Conservation (phyloP, 2,113 vertebrate species). For the Oceanodroma tethys region DNA sequence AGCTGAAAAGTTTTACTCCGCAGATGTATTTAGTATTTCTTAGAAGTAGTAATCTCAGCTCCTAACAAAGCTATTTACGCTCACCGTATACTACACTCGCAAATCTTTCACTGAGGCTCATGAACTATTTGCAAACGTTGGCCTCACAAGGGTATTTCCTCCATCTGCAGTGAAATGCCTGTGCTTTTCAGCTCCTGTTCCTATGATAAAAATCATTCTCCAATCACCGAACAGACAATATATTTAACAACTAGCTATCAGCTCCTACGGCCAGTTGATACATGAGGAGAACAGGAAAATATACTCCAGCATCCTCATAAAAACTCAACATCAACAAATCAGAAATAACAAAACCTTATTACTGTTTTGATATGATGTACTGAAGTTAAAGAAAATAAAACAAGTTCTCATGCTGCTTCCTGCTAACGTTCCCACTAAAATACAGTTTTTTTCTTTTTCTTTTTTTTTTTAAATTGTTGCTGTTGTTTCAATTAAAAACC, state of each 20-base stretch:
- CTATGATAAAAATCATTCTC: background rate
- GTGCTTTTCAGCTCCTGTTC: background rate
- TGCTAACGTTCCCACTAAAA: background rate
- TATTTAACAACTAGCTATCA: background rate
- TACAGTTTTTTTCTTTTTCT: fast-evolving
- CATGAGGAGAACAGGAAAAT: background rate
- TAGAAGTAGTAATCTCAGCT: background rate
- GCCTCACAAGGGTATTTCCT: background rate
- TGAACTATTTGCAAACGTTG: background rate
- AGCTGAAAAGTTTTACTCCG: background rate
- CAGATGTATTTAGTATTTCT: background rate
- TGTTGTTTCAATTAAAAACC: background rate
- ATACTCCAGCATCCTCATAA: background rate
- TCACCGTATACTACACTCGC: background rate
- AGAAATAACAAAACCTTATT: background rate
- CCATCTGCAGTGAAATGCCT: background rate
- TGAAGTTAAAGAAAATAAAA: background rate
- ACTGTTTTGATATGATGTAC: background rate
- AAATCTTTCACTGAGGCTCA: background rate
- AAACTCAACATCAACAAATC: background rate
- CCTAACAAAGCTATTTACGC: background rate
- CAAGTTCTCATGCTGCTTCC: background rate
- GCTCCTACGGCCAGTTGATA: background rate
- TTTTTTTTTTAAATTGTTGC: background rate
- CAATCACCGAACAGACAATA: background rate